A percentile compares a stretch with the other conserved stretches of the same genome.
Evolutionary conservation across 2,888 invertebrate species (phyloP).

Genomic region (Lordiphosa andalusiaca): DNA sequence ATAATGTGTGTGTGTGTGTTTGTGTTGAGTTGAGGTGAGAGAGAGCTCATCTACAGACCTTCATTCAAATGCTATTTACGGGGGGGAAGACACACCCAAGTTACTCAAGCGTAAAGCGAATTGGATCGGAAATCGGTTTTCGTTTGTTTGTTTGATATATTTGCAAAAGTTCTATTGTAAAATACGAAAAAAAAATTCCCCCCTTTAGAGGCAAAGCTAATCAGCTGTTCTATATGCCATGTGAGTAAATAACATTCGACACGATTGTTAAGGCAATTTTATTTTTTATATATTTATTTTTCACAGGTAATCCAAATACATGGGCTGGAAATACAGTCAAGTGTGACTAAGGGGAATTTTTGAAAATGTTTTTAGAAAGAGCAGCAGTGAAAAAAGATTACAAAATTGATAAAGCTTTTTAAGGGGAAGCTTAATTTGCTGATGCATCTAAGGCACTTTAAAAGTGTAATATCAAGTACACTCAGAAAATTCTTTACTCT

Average conservation of each 20-base stretch:
- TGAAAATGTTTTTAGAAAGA: too few species aligned
- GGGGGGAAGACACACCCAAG: conserved; percentile 43
- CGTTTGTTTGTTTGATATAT: conserved; percentile 13
- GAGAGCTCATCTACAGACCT: conserved; percentile 30
- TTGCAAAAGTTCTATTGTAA: conserved; percentile 21
- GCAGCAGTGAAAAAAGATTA: too few species aligned
- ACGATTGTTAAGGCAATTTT: conserved; percentile 35
- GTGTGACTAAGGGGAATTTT: background rate
- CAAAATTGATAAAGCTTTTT: too few species aligned
- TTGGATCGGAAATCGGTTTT: conserved; percentile 60
- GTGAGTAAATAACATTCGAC: conserved; percentile 34
- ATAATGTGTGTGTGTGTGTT: conserved; percentile 11
- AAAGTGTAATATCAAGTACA: too few species aligned
- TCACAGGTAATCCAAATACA: conserved; percentile 34
- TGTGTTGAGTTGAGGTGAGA: conserved; percentile 8
- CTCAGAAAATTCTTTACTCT: too few species aligned
- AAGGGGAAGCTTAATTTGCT: too few species aligned
- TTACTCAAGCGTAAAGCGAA: conserved; percentile 47
- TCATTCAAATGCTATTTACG: conserved; percentile 21
- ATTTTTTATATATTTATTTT: conserved; percentile 4
- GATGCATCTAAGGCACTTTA: too few species aligned
- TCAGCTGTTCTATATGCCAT: conserved; percentile 54
- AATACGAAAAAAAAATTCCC: too few species aligned
- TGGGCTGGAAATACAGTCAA: conserved; percentile 26
- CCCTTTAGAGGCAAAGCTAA: conserved; percentile 13